A percentile compares a stretch with the other conserved stretches of the same genome.
Evolutionary conservation across 2,797 vertebrate species (phyloP).

Genomic region (Catamblyrhynchus diadema): DNA sequence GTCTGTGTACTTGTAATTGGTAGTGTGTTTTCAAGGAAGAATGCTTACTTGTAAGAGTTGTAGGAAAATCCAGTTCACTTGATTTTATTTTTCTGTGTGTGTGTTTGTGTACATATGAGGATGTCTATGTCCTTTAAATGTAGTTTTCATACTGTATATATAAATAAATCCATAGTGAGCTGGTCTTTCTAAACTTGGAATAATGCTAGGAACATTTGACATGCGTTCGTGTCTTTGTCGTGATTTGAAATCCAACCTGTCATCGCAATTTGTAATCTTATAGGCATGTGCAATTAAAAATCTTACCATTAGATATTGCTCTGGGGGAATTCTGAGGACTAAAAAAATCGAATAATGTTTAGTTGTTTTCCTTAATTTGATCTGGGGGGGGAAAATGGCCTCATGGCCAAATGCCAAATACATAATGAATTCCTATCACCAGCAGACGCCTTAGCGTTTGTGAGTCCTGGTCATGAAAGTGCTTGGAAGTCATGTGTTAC

Average conservation of each 20-base stretch:
- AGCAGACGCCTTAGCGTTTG: not conserved
- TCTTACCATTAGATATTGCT: not conserved
- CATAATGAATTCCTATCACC: not conserved
- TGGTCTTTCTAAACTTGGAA: not conserved
- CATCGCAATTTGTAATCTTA: not conserved
- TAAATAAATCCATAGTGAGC: not conserved
- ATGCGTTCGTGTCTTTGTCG: not conserved
- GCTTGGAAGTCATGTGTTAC: not conserved
- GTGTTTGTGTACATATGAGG: not conserved
- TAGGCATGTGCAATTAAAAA: conserved; percentile 3
- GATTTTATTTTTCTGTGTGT: not conserved
- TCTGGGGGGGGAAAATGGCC: not conserved
- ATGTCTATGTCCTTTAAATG: not conserved
- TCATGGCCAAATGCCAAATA: conserved; percentile 19
- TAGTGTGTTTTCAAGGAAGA: not conserved
- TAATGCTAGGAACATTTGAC: not conserved
- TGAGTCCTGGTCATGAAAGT: not conserved
- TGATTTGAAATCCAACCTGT: conserved; percentile 14
- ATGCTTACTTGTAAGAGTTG: not conserved
- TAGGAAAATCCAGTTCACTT: not conserved
- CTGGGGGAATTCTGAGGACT: not conserved
- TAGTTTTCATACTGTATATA: not conserved
- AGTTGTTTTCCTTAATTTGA: conserved; percentile 52
- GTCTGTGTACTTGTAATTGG: not conserved
- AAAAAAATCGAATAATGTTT: conserved; percentile 11